Base-by-base conservation (phyloP, 2,113 vertebrate species). In the Eclectus roratus region DNA sequence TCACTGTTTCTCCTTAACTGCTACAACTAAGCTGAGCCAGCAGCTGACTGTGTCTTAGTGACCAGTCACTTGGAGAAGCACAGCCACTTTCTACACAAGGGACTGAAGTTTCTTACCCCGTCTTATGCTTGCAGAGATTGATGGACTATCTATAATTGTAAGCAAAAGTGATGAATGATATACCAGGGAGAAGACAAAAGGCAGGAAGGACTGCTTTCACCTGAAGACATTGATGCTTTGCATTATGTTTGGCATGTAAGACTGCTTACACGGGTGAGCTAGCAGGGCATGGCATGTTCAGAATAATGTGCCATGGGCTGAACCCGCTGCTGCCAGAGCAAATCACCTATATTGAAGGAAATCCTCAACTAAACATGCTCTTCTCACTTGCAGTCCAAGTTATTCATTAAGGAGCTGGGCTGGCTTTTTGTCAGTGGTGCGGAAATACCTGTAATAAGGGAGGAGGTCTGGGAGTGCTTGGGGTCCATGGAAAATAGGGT, bases 211-310 rank as follows among this genome's bases (percentile, higher is more conserved):
- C 21, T 55, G 15, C 33, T 87, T 80, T 64, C 13, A 64, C 20
- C 47, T 58, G 49, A 0, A 6, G 28, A 15, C 29, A 13, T 50
- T 28, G 33, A 17, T 6, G 1, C 0, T 46, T 83, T 17, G 4
- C 1, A 5, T 3, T 64, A 33, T 41, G 63, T 73, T 79, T 83
- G 31, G 20, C 50, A 17, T 1, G 1, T 65, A 27, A 52, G 29
- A 50, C 10, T 41, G 33, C 46, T 72, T 35, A 60, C 25, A 10
- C 13, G 19, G 17, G 29, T 17, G 46, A 52, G 28, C 17, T 50
- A 35, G 60, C 33, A 41, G 53, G 33, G 37, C n/a, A 33, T 23
- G 25, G 11, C 20, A 3, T 0, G 1, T 56, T 79, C 49, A 41
- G 28, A 56, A 11, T 56, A 79, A 50, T 7, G 16, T 58, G 55